Conservation (phyloP, 2,113 vertebrate species). For the Odocoileus virginianus region DNA sequence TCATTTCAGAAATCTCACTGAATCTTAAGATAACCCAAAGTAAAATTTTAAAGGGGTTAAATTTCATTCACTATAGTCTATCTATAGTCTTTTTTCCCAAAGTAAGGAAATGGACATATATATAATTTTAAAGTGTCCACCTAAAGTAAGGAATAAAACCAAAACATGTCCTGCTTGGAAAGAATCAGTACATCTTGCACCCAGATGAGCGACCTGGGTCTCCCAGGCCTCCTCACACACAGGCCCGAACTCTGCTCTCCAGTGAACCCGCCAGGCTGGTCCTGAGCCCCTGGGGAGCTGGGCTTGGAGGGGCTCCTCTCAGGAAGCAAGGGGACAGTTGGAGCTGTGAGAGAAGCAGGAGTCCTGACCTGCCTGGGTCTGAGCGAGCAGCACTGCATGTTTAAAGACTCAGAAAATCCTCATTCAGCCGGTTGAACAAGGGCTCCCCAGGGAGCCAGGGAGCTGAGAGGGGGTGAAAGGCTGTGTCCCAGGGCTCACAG, state of each 20-base stretch:
- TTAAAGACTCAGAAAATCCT: too few species aligned
- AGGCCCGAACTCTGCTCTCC: background rate
- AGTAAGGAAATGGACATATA: background rate
- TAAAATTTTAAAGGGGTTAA: background rate
- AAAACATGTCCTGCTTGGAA: background rate
- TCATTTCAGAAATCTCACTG: background rate
- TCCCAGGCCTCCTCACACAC: background rate
- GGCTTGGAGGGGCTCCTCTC: background rate
- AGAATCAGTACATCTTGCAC: background rate
- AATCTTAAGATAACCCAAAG: background rate
- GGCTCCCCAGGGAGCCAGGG: background rate
- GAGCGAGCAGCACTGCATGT: accelerated
- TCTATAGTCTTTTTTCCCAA: background rate
- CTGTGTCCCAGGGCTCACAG: background rate
- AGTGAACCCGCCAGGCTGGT: too few species aligned
- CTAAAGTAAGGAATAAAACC: background rate
- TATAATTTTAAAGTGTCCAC: background rate
- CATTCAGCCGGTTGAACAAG: background rate
- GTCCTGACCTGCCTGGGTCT: background rate
- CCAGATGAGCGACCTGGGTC: background rate
- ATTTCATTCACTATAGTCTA: background rate
- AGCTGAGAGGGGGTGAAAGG: background rate
- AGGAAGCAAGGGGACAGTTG: background rate
- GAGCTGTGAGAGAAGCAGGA: background rate
- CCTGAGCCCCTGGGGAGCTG: accelerated